Conservation (phyloP, 2,797 vertebrate species). For the Siniperca undulata region DNA sequence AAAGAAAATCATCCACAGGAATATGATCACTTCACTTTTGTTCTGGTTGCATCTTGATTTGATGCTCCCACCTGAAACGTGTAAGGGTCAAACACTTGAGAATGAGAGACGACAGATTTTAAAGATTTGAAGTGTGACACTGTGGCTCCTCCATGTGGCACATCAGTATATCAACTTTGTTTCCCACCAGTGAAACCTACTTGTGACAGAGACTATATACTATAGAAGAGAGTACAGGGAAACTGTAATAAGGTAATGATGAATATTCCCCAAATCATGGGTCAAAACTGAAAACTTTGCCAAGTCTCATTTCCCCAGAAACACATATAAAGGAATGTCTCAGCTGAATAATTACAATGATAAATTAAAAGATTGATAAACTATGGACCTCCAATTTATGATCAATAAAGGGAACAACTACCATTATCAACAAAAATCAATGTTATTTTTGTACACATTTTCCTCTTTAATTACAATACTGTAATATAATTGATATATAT, state of each 20-base stretch:
- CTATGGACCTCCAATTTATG: not conserved
- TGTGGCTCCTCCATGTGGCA: slow-evolving; percentile 37
- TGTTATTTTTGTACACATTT: not conserved
- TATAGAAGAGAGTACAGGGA: not conserved
- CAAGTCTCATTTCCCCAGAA: not conserved
- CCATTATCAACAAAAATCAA: not conserved
- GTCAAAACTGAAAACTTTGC: not conserved
- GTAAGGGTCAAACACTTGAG: not conserved
- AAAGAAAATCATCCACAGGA: no score
- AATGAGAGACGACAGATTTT: not conserved
- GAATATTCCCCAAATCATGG: not conserved
- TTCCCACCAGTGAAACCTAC: not conserved
- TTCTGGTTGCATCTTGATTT: not conserved
- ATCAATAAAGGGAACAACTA: not conserved
- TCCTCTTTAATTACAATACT: not conserved
- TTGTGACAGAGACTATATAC: not conserved
- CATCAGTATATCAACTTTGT: not conserved
- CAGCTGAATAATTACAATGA: not conserved
- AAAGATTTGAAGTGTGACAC: not conserved
- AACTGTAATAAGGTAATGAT: not conserved
- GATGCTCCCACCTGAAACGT: not conserved
- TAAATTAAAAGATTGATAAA: not conserved
- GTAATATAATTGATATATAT: not conserved
- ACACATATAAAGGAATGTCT: not conserved
- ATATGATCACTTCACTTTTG: no score